Evolutionary conservation across 2,888 invertebrate genomes (phyloP).

Genomic region (Vanessa cardui): DNA sequence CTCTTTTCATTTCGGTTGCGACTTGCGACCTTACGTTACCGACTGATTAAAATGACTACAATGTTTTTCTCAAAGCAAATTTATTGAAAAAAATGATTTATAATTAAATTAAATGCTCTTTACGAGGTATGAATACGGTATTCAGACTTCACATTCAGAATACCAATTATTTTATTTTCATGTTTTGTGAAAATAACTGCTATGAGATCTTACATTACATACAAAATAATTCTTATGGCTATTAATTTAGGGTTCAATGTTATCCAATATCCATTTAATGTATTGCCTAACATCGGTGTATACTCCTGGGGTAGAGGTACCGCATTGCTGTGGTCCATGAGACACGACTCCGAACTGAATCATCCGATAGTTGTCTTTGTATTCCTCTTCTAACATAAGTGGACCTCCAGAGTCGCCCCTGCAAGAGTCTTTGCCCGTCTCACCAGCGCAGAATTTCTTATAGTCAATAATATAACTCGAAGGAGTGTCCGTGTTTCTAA

Average conservation of each 20-base stretch:
- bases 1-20: no score
- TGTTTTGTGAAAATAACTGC: no score
- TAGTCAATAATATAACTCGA: background rate
- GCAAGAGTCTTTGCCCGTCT: background rate
- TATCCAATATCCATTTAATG: slow-evolving; percentile 4
- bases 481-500: background rate
- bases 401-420: background rate
- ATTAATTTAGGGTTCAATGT: background rate
- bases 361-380: background rate
- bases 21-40: no score
- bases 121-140: no score
- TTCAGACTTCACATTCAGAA: no score
- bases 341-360: background rate
- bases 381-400: background rate
- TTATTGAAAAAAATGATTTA: no score
- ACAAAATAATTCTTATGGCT: no score
- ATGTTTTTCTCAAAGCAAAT: no score
- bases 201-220: no score
- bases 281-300: background rate
- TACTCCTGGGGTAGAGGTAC: background rate
- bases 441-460: background rate
- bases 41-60: no score
- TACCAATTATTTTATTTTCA: no score
- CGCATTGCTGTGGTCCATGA: background rate
- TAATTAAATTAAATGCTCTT: no score